These are phyloP conservation scores for Reinhardtius hippoglossoides DNA, from an alignment of 2,113 vertebrate species.

Conservation along the genomic window DNA sequence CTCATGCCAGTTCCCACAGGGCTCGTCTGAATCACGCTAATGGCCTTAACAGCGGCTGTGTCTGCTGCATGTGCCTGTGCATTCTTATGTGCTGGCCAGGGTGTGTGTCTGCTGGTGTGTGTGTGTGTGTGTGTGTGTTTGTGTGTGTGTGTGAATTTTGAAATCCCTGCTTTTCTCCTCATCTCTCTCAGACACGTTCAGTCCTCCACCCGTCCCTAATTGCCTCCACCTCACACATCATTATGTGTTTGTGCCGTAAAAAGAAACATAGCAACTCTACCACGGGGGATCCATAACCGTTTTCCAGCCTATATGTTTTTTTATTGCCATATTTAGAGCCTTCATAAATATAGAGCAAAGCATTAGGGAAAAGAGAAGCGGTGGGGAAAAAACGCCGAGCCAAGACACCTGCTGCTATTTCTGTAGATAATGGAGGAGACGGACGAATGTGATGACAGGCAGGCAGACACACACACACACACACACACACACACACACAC, in stretches of 20 bases:
- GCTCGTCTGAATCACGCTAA: slow-evolving; percentile 61
- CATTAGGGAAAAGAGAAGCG: slow-evolving; percentile 50
- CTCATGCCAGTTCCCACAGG: slow-evolving; percentile 58
- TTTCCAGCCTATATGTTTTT: slow-evolving; percentile 76
- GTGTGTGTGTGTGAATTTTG: background rate
- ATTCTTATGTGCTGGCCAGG: slow-evolving; percentile 31
- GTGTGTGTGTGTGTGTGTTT: background rate
- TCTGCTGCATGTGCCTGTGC: slow-evolving; percentile 47
- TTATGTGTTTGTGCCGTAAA: slow-evolving; percentile 70
- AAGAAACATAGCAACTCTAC: slow-evolving; percentile 63
- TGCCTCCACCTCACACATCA: slow-evolving; percentile 73
- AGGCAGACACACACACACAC: background rate
- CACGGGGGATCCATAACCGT: slow-evolving; percentile 76
- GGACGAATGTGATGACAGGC: background rate
- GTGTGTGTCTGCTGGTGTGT: slow-evolving; percentile 1
- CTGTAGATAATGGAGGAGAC: slow-evolving; percentile 28
- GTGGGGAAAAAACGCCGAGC: slow-evolving; percentile 31
- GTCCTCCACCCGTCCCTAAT: slow-evolving; percentile 68
- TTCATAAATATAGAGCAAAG: slow-evolving; percentile 77
- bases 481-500: background rate
- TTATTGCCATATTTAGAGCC: slow-evolving; percentile 78
- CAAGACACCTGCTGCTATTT: slow-evolving; percentile 60
- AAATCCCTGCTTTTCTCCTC: slow-evolving; percentile 53
- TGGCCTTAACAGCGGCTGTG: slow-evolving; percentile 59
- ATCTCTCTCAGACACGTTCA: slow-evolving; percentile 62